Evolutionary conservation across 2,113 vertebrate species (phyloP), one percentile per base, ranked within the genome.

Genomic region (Lepus americanus): DNA sequence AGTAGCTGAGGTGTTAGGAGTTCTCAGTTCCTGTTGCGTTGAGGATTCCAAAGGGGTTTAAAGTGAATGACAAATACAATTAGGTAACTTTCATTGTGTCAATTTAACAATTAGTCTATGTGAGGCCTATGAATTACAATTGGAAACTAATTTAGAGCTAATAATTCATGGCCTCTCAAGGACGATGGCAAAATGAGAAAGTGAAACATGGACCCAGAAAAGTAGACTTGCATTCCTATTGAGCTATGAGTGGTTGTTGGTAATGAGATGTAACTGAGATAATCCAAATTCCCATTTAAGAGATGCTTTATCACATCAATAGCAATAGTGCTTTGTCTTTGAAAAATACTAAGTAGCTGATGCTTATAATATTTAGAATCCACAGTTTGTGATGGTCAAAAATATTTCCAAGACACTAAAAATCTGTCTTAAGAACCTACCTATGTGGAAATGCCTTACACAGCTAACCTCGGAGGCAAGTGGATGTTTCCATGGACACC

Each of bases 141-240:
- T 76, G 66, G 39, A 59, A 84, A 79, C 29, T 59, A 33, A 61
- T 53, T 77, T 70, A 55, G 69, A 81, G 74, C 51, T 63, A 85
- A 77, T 61, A 33, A 92, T 74, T 91, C n/a, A 51, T 79, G 89
- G 31, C 61, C 92, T 94, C 79, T 61, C 33, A 64, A 61, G 55
- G 23, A 67, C 29, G 31, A 6, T n/a, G 59, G 36, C 20, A 83
- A 49, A 33, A 79, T 51, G 13, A 44, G 61, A 72, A 91, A 19
- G 29, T 16, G 70, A 89, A 31, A 89, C 25, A 31, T 5, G 49
- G 36, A 27, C 29, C 39, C 39, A 64, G n/a, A 44, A 76, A 51
- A 49, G 49, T 27, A 0, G 36, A 33, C 31, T 33, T 67, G 49
- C 49, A 6, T 66, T 92, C 66, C 61, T 33, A 9, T 5, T 85